A percentile compares a stretch with the other conserved stretches of the same genome.
Conservation (phyloP, 2,113 vertebrate species). For the Clarias gariepinus region DNA sequence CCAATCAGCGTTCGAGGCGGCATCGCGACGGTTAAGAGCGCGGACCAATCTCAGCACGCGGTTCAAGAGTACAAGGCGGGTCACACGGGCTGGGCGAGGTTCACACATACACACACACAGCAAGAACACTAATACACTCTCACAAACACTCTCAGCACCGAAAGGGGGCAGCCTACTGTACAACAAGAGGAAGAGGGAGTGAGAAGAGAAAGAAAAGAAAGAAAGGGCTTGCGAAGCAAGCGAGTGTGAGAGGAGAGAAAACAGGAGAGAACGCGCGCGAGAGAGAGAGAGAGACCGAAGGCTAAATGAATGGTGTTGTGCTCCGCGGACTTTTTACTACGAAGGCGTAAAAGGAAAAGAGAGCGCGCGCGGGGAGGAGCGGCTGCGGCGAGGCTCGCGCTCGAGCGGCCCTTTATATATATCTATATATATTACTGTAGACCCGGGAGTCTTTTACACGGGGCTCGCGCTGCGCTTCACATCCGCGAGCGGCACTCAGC, state of each 20-base stretch:
- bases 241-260: slow-evolving; percentile 29
- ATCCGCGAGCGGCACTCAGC: slow-evolving; percentile 44
- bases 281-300: slow-evolving; percentile 10
- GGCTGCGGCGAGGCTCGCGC: slow-evolving; percentile 50
- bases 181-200: slow-evolving; percentile 72
- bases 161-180: slow-evolving; percentile 73
- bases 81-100: slow-evolving; percentile 75
- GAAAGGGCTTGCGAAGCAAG: slow-evolving; percentile 15
- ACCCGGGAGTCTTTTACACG: slow-evolving; percentile 53
- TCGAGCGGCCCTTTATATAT: slow-evolving; percentile 64
- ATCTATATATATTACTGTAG: not conserved
- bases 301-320: slow-evolving; percentile 52
- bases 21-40: slow-evolving; percentile 50
- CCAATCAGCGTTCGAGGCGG: slow-evolving; percentile 65
- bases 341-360: slow-evolving; percentile 21
- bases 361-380: slow-evolving; percentile 43
- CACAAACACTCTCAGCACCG: slow-evolving; percentile 56
- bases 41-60: slow-evolving; percentile 60
- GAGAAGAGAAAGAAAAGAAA: slow-evolving; percentile 51
- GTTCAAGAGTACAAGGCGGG: slow-evolving; percentile 59
- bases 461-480: slow-evolving; percentile 51
- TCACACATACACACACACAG: slow-evolving; percentile 35
- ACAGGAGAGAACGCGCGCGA: slow-evolving; percentile 32
- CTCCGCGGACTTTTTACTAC: slow-evolving; percentile 60
- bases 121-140: slow-evolving; percentile 55